Conservation (phyloP, 2,113 vertebrate species). For the Pavo muticus region DNA sequence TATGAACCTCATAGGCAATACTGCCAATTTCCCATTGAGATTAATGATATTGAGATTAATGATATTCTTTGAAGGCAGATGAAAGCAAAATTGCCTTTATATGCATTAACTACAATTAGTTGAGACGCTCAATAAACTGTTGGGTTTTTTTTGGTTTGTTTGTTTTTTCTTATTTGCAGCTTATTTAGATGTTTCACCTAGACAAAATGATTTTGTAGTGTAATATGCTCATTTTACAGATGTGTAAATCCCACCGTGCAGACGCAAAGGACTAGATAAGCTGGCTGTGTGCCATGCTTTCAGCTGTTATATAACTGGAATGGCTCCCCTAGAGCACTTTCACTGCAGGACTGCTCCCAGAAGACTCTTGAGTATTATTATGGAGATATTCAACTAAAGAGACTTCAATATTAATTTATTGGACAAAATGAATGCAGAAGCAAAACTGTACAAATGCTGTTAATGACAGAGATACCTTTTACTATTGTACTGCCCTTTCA, state of each 20-base stretch:
- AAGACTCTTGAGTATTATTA: background rate
- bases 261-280: background rate
- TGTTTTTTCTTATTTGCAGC: background rate
- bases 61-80: background rate
- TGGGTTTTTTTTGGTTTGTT: background rate
- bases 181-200: background rate
- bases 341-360: background rate
- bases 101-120: background rate
- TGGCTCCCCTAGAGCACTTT: background rate
- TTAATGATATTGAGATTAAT: background rate
- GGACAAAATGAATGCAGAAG: background rate
- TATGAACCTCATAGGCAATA: background rate
- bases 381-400: background rate
- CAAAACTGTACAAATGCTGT: background rate
- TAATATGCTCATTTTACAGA: background rate
- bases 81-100: background rate
- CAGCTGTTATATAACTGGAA: background rate
- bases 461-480: background rate
- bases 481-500: background rate
- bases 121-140: background rate
- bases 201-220: background rate
- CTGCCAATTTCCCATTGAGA: background rate
- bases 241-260: background rate
- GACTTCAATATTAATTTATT: background rate
- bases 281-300: background rate